A percentile compares a stretch with the other conserved stretches of the same genome.
These are phyloP conservation scores for Eptatretus atami DNA, from an alignment of 2,797 vertebrate species.

Conservation along the genomic window DNA sequence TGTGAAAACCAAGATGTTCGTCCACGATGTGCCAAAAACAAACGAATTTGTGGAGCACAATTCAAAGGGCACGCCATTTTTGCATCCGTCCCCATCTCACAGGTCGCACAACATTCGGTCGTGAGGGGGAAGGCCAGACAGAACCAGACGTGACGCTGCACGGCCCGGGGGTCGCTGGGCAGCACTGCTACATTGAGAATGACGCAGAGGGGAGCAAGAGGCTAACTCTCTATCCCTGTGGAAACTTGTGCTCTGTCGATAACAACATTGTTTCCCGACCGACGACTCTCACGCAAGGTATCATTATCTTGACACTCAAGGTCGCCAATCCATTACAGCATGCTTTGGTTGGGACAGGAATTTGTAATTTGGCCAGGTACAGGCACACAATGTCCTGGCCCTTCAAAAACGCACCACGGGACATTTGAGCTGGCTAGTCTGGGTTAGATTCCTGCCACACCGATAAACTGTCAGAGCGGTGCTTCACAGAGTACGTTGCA, in stretches of 20 bases:
- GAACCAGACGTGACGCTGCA: conserved; percentile 27
- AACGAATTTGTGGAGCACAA: too few species aligned
- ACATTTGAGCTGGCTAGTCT: too few species aligned
- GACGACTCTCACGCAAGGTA: conserved; percentile 31
- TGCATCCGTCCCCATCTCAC: not conserved
- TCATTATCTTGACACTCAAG: conserved; percentile 12
- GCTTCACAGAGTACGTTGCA: too few species aligned
- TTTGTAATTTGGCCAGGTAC: too few species aligned
- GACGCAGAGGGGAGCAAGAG: conserved; percentile 15
- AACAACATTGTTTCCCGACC: conserved; percentile 22
- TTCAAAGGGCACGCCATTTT: not conserved
- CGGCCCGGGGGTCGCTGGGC: conserved; percentile 23
- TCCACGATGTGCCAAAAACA: too few species aligned
- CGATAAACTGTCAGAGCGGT: too few species aligned
- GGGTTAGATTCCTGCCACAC: too few species aligned
- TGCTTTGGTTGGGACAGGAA: too few species aligned
- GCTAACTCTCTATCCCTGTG: conserved; percentile 28
- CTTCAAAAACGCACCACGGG: too few species aligned
- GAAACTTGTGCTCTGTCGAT: conserved; percentile 26
- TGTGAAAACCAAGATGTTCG: too few species aligned
- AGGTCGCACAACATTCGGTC: conserved; percentile 28
- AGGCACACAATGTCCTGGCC: too few species aligned
- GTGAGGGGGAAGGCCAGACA: conserved; percentile 19
- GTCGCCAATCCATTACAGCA: too few species aligned
- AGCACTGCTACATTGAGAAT: conserved; percentile 28